phyloP scores from a whole-genome alignment of 1,140 invertebrate species.

The Drosophila obscura region DNA sequence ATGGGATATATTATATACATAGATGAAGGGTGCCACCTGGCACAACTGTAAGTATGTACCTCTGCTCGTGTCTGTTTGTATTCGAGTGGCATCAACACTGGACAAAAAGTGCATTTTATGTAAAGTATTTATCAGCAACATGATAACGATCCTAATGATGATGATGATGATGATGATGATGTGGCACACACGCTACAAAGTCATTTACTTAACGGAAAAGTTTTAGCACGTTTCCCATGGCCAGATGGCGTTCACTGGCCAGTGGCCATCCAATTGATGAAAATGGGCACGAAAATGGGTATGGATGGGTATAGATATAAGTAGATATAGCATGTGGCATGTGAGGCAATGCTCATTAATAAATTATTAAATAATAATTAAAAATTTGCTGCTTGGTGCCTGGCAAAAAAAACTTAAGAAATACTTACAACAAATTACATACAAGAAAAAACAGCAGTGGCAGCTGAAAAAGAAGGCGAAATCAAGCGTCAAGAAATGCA shows the following conservation, averaged over 20 bases:
- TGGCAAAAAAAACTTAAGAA: conserved; percentile 54
- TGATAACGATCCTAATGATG: conserved; percentile 9
- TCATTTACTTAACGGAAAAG: conserved; percentile 52
- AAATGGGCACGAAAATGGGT: neutral
- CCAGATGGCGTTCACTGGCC: conserved; percentile 52
- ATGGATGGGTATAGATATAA: neutral
- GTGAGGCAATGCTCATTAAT: conserved; percentile 66
- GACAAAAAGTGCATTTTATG: no score
- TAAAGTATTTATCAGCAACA: conserved; percentile 28
- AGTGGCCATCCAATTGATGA: conserved; percentile 32
- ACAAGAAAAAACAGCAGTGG: conserved; percentile 36
- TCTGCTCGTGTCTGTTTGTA: conserved; percentile 12
- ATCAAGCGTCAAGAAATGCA: conserved; percentile 64
- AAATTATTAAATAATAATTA: conserved; percentile 77
- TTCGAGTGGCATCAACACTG: conserved; percentile 45
- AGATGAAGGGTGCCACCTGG: conserved; percentile 56
- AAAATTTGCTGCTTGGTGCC: conserved; percentile 36
- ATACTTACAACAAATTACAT: conserved; percentile 29
- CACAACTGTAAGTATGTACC: conserved; percentile 15
- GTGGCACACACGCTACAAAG: conserved; percentile 64
- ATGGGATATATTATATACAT: conserved; percentile 18
- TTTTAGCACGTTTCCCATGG: conserved; percentile 41
- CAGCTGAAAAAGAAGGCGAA: conserved; percentile 49
- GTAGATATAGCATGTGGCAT: conserved; percentile 15
- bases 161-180: conserved; percentile 18